Evolutionary conservation across 2,888 invertebrate species (phyloP), one percentile per base, ranked within the genome.

Genomic region (Opisthograptis luteolata): DNA sequence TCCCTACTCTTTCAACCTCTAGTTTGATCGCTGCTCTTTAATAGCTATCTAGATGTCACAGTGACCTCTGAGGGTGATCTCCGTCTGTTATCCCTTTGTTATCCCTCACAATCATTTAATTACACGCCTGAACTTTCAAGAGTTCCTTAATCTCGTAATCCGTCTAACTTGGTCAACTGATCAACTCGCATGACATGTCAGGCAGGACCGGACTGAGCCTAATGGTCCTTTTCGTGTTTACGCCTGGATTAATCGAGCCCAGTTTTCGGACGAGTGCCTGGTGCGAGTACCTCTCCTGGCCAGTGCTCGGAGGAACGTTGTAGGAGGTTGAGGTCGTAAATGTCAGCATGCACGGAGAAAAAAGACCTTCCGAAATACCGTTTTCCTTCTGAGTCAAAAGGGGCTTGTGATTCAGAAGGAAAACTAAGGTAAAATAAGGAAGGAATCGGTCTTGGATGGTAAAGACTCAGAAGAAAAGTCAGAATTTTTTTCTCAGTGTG

Each of bases 221-320:
- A 87, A 84, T 85, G 84, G 86, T 60, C 57, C 63, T 65, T 72
- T 74, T 75, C 64, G 70, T 28, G 36, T n/a, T 13, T n/a, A 34
- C 10, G 34, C 19, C n/a, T 19, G 17, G 19, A 9, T 41, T 15
- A 31, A 13, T 27, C 12, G 28, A 8, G n/a, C 12, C 15, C 17
- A 9, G 32, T 17, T 25, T 25, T 42, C 17, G 32, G n/a, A 1
- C 32, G 12, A 41, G 12, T 34, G 9, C 12, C 24, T 25, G 12
- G 12, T 10, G 0, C 13, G 9, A 37, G 15, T 3, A 20, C n/a
- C n/a, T 36, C 25, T 7, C 8, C 24, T 12, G 5, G 12, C 7
- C 19, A 4, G 1, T 9, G 24, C 9, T 8, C 4, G 9, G n/a
- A 28, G n/a, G 24, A 24, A 24, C 4, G 4, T 20, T 7, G 20